Conservation (phyloP, 2,113 vertebrate genomes). For the Nematolebias whitei region DNA sequence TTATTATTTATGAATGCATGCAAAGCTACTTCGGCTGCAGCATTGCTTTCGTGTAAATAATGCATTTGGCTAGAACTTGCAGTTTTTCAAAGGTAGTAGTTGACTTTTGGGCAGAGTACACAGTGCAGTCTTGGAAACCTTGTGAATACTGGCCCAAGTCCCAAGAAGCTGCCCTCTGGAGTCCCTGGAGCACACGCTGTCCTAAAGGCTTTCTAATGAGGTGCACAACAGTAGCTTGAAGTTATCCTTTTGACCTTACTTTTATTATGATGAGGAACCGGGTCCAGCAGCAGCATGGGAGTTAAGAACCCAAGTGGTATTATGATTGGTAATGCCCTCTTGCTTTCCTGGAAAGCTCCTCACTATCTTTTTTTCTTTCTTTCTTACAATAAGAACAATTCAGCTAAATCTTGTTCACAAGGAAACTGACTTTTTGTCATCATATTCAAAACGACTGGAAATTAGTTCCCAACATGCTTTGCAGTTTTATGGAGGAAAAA, state of each 20-base stretch:
- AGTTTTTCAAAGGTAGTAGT: conserved; percentile 51
- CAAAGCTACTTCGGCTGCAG: conserved; percentile 74
- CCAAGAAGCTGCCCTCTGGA: conserved; percentile 47
- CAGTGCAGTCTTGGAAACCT: conserved; percentile 21
- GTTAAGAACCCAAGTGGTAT: conserved; percentile 54
- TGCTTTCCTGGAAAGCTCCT: conserved; percentile 42
- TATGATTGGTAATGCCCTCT: conserved; percentile 13
- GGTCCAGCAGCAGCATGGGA: conserved; percentile 36
- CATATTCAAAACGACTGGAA: conserved; percentile 28
- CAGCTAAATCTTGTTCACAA: conserved; percentile 16
- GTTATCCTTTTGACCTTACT: conserved; percentile 41
- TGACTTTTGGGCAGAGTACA: conserved; percentile 26
- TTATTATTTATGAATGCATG: conserved; percentile 81
- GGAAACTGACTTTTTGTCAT: conserved; percentile 16
- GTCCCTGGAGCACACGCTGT: conserved; percentile 33
- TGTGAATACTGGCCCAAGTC: conserved; percentile 24
- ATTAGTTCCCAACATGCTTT: not conserved
- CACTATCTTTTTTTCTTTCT: conserved; percentile 18
- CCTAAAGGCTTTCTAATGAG: conserved; percentile 61
- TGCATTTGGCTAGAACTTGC: conserved; percentile 65
- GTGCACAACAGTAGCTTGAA: conserved; percentile 33
- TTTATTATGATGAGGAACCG: conserved; percentile 61
- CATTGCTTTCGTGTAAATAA: conserved; percentile 77
- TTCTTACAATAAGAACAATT: conserved; percentile 16
- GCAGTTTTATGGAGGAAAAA: not conserved